Evolutionary conservation across 1,140 invertebrate species (phyloP).

Genomic region (Battus philenor): DNA sequence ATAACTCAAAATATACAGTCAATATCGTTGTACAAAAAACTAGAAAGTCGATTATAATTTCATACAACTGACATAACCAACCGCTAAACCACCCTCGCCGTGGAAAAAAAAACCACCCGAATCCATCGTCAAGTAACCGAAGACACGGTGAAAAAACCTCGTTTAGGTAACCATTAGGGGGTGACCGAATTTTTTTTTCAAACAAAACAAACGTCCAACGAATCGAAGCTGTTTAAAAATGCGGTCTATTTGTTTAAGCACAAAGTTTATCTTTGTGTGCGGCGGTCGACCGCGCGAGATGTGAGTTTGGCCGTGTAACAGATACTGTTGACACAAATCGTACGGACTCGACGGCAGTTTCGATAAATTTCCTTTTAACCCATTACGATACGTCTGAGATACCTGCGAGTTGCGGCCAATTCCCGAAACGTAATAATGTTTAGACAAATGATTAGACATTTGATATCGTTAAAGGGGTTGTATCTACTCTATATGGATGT

Average conservation of each 20-base stretch:
- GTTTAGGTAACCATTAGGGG: conserved; percentile 32
- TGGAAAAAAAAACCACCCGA: conserved; percentile 24
- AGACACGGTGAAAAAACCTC: conserved; percentile 18
- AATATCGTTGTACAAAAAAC: not conserved
- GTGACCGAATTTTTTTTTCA: conserved; percentile 28
- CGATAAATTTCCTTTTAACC: conserved; percentile 11
- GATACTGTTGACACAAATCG: conserved; percentile 25
- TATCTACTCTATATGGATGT: too few relatives aligned
- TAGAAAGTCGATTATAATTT: conserved; percentile 8
- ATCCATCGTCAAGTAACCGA: conserved; percentile 17
- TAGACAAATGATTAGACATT: too few relatives aligned
- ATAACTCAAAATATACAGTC: not conserved
- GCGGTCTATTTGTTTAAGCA: not conserved
- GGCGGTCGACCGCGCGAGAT: not conserved
- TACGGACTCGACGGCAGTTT: conserved; percentile 10
- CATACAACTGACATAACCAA: conserved; percentile 9
- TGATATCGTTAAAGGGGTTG: too few relatives aligned
- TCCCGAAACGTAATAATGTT: too few relatives aligned
- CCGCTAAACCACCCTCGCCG: conserved; percentile 20
- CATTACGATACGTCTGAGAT: conserved; percentile 4
- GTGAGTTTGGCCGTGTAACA: conserved; percentile 12
- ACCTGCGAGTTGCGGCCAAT: not conserved
- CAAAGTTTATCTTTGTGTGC: conserved; percentile 6
- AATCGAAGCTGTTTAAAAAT: conserved; percentile 13
- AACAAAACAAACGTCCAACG: conserved; percentile 20